Evolutionary conservation across 1,140 invertebrate genomes (phyloP), one percentile per base, ranked within the genome.

Genomic region (Phocides pigmalion): DNA sequence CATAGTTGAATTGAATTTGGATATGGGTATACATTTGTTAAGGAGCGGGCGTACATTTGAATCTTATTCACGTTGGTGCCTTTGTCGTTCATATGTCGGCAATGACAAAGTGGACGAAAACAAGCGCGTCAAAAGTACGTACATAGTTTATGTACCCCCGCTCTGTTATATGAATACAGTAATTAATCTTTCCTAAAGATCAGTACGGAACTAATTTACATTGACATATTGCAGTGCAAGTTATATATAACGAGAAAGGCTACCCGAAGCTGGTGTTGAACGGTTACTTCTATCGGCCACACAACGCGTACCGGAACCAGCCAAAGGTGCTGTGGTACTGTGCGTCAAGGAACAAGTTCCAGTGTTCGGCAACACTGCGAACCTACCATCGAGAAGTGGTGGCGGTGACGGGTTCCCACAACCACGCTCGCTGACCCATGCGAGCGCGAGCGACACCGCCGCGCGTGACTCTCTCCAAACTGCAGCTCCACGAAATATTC

Each of bases 241-340:
- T 90, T 22, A 78, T 90, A 72, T 78, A 83, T 64, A 82, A 73
- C 50, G 66, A 76, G 49, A 86, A 74, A 56, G 88, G 86, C 14
- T 90, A 90, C 46, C 84, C 84, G 17, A 90, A 90, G 65, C 44
- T 90, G 62, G 58, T 72, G 11, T 53, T 82, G 50, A 65, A 85
- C 44, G 86, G 86, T 39, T 90, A 89, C 64, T 71, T 74, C 37
- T 90, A 82, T 44, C 74, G 88, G 15, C 82, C 88, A 2, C 87
- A 90, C 65, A 90, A 90, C 50, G 86, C 84, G 16, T 89, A 89
- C 41, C 68, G 88, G 22, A 89, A 88, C 37, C 82, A 86, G 56
- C 81, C 82, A 0, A 83, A 72, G 50, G 71, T 88, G 9, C 51
- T 90, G 5, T 90, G 86, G 85, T 89, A 90, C 22, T 90, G 88